Percentiles rank a stretch among this genome's conserved stretches.
Conservation (phyloP, 2,113 vertebrate species). For the Mirounga angustirostris region DNA sequence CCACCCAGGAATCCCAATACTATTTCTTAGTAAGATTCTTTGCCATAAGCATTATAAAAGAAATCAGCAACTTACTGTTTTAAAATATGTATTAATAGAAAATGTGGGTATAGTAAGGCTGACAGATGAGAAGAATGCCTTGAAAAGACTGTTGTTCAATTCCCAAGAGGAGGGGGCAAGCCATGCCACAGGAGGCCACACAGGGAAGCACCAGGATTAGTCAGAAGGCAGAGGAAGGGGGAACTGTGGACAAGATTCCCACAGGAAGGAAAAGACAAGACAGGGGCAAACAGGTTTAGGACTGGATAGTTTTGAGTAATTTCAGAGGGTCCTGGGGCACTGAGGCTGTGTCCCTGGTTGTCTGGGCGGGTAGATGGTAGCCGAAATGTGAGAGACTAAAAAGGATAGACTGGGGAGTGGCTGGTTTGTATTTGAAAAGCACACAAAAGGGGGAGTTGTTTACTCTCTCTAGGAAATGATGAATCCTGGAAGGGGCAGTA, state of each 20-base stretch:
- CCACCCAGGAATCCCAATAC: background rate
- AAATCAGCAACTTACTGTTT: background rate
- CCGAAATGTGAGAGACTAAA: background rate
- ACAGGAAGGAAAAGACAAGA: background rate
- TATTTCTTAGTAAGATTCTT: constrained; percentile 41
- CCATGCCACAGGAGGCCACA: background rate
- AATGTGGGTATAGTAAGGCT: background rate
- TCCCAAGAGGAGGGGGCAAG: background rate
- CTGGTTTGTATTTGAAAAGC: constrained; percentile 16
- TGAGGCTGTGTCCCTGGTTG: background rate
- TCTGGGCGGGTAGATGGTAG: background rate
- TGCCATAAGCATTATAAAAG: background rate
- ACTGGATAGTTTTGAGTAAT: background rate
- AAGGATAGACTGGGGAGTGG: background rate
- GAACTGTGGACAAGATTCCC: background rate
- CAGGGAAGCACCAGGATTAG: background rate
- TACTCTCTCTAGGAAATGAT: constrained; percentile 10
- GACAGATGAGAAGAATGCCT: background rate
- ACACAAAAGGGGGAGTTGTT: background rate
- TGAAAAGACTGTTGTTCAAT: background rate
- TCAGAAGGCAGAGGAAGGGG: background rate
- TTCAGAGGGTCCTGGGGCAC: background rate
- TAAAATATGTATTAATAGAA: constrained; percentile 55
- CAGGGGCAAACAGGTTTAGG: background rate
- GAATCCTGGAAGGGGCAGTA: background rate